Evolutionary conservation across 1,140 invertebrate species (phyloP), one percentile per base, ranked within the genome.

Genomic region (Hyphantria cunea): DNA sequence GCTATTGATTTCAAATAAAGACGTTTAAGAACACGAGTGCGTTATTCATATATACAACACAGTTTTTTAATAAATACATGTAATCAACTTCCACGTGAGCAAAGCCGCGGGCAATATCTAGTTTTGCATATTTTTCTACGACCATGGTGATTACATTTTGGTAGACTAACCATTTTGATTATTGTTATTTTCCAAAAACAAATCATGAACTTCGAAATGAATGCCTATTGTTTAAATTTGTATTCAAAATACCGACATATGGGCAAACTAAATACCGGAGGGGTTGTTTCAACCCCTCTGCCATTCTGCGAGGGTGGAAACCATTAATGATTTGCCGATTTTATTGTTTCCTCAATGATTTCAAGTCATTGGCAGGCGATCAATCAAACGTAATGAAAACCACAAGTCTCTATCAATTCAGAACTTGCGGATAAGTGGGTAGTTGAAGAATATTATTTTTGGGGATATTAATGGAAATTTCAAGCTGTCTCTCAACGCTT

Each of bases 291-390:
- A 48, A 49, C 55, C 55, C 54, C 44, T 25, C 17, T 25, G 17
- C 17, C 33, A 12, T 0, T 9, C 17, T 25, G 17, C 10, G 55
- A 45, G 45, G 55, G 33, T 58, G 54, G 45, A 56, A 58, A 49
- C 55, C 55, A 58, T 58, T 58, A 58, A 58, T 58, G 55, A 58
- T 58, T 58, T 17, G 55, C 45, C 39, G 55, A 49, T 58, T 58
- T 58, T 58, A 58, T 58, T 58, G 55, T 58, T 58, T 58, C 47
- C 44, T 11, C 45, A 44, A 44, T 44, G 33, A 41, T 48, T 49
- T 44, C 42, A 39, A 56, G 55, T 58, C 55, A 58, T 58, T 44
- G 55, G 15, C 9, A 33, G 11, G 15, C 15, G 13, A 58, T 58
- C 55, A 58, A 58, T 58, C 55, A 58, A 58, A 49, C 48, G 45